phyloP scores from a whole-genome alignment of 2,797 vertebrate genomes.

The Poeciliopsis turneri region DNA sequence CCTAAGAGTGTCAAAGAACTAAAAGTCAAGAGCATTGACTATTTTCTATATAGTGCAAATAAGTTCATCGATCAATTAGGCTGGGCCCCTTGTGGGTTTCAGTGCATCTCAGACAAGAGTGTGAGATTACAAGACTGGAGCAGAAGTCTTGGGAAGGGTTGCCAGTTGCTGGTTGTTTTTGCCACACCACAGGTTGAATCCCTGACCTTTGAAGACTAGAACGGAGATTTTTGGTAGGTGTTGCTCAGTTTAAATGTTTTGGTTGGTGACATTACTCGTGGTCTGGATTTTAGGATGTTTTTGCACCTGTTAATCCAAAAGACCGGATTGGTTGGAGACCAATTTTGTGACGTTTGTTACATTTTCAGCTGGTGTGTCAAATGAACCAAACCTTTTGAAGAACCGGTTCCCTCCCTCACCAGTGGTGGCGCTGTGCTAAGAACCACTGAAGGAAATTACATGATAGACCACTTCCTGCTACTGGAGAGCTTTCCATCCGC shows the following conservation, averaged over 20 bases:
- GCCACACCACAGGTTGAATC: neutral
- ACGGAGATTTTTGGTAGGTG: neutral
- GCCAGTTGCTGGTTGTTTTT: neutral
- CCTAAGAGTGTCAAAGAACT: neutral
- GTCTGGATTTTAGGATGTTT: neutral
- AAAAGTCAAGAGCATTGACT: neutral
- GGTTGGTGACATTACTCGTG: neutral
- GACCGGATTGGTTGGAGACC: no score
- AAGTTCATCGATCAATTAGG: neutral
- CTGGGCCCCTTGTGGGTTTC: neutral
- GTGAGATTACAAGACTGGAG: neutral
- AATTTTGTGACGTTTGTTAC: no score
- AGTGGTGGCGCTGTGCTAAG: no score
- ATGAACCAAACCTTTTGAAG: no score
- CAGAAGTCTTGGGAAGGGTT: neutral
- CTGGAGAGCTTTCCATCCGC: no score
- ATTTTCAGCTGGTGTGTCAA: no score
- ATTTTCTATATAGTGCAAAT: neutral
- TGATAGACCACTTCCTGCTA: no score
- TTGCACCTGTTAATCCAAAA: no score
- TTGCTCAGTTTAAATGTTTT: no score
- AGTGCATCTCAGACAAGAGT: neutral
- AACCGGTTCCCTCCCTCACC: no score
- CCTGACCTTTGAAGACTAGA: neutral
- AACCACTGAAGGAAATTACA: no score